Conservation (phyloP, 1,140 invertebrate species). For the Arion vulgaris region DNA sequence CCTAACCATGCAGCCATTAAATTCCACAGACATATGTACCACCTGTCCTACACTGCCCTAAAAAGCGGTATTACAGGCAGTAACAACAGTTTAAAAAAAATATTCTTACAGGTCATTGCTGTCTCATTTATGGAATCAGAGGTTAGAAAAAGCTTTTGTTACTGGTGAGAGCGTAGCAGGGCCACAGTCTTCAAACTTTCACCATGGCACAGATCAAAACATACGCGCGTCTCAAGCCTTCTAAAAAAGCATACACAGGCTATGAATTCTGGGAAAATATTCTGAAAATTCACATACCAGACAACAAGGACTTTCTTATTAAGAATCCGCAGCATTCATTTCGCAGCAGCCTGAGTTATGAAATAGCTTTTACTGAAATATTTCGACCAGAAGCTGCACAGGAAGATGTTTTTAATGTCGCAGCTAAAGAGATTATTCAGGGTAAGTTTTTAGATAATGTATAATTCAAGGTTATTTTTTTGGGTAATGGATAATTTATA, state of each 20-base stretch:
- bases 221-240: constrained; percentile 66
- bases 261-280: constrained; percentile 55
- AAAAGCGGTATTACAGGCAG: no score
- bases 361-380: constrained; percentile 64
- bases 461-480: no score
- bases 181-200: not conserved
- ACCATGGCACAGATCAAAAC: constrained; percentile 69
- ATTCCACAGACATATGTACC: no score
- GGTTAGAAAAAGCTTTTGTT: not conserved
- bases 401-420: constrained; percentile 64
- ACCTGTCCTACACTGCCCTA: no score
- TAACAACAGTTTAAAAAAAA: no score
- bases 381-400: constrained; percentile 59
- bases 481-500: no score
- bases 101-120: not conserved
- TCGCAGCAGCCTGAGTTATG: constrained; percentile 55
- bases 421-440: constrained; percentile 64
- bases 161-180: not conserved
- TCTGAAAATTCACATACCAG: constrained; percentile 58
- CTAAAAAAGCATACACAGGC: constrained; percentile 54
- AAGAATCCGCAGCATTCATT: constrained; percentile 28
- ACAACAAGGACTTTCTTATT: constrained; percentile 51
- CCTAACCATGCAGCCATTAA: no score
- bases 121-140: constrained; percentile 3
- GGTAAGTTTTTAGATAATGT: constrained; percentile 49